Evolutionary conservation across 2,797 vertebrate genomes (phyloP), one percentile per base, ranked within the genome.

Genomic region (Allobates femoralis): DNA sequence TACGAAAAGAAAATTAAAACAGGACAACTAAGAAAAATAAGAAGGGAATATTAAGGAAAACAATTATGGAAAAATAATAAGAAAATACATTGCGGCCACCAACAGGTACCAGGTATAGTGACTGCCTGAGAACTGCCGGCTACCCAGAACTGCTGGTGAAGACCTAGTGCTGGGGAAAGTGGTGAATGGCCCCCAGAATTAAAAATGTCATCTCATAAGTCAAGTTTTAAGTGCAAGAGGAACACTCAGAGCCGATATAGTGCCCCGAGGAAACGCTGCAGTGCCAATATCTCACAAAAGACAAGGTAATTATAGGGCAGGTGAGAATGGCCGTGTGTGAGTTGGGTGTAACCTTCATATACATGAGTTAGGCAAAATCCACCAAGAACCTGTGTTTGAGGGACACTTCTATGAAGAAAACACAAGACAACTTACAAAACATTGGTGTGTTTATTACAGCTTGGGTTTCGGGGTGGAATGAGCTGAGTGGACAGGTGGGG

Each of bases 341-440:
- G n/a, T 62, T 18, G 66, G 30, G 30, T 67, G 37, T 46, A 50
- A 2, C 62, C 62, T 66, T 14, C 12, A 62, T 62, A 28, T 28
- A 14, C 41, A 60, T 60, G 4, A 60, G 41, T 46, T 46, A 46
- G 41, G 41, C 41, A 46, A 46, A 46, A 46, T 46, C 8, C 41
- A 46, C 4, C 41, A 46, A 46, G 3, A 46, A 46, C 41, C 41
- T 11, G 11, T 46, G 11, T 46, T 7, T 46, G 41, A 1, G 41
- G 41, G 41, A 11, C 11, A 46, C 41, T 46, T 7, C 41, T 51
- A 30, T 53, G 30, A n/a, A 71, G 0, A 80, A 55, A 37, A 46
- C 5, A 32, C 71, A 37, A 56, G 28, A 34, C 85, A 2, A 67
- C 26, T 3, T 79, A 81, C 50, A 86, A 88, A 88, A 85, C 23